Evolutionary conservation across 1,140 invertebrate genomes (phyloP), one percentile per base, ranked within the genome.

Genomic region (Piezodorus guildinii): DNA sequence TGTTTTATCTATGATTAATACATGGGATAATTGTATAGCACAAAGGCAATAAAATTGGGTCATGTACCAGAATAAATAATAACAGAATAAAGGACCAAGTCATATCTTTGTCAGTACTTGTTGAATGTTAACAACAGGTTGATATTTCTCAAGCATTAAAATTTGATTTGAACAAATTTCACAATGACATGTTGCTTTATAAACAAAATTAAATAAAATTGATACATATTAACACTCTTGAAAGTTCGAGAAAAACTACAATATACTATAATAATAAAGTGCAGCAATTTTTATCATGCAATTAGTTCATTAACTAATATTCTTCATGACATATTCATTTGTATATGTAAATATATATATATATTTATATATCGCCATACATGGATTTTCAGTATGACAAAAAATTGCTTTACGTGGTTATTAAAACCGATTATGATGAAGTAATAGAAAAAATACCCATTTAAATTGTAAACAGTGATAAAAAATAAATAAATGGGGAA

Each of bases 221-320:
- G 23, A 52, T 52, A 52, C 23, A 21, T 52, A 16, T 23, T 56
- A 56, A 56, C 52, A 56, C 52, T 56, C 19, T 56, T 56, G 52
- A 56, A 25, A 25, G 34, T 39, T 23, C n/a, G 9, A 56, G 23
- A 16, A 56, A 56, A 56, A 23, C 52, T 56, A 56, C 52, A 56
- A 56, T 23, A 23, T 25, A 23, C 52, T 56, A 56, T 56, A 56
- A 56, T 56, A 56, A 16, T 56, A 56, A 56, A 56, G 52, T 56
- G 52, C 52, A 56, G 52, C 52, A 56, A 56, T 56, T 56, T 56
- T 56, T 56, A 23, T 25, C 52, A 56, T 56, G 52, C 52, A 56
- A 56, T 56, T 56, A 56, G 52, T 56, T 56, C 34, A 56, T 56
- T 23, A 56, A 56, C 52, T 56, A 56, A 56, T 56, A 56, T 56